Evolutionary conservation across 64 coral and sea anemone genomes (phyloP).

Genomic region (Montipora capricornis): DNA sequence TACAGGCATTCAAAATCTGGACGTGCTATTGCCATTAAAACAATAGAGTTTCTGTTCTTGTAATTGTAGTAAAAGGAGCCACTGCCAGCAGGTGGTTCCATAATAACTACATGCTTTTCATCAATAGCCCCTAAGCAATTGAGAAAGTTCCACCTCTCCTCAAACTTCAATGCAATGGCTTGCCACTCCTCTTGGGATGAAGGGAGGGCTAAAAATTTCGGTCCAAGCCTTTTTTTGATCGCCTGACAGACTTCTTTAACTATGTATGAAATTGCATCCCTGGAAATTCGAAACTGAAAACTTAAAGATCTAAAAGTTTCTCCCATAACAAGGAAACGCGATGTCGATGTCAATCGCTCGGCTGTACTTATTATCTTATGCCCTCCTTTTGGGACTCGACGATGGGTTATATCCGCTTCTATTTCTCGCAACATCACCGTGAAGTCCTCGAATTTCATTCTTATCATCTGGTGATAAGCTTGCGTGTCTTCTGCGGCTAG

Average conservation of each 20-base stretch:
- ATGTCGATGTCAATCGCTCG: constrained; percentile 24
- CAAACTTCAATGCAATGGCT: constrained; percentile 41
- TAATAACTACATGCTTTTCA: constrained; percentile 75
- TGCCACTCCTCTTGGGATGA: constrained; percentile 45
- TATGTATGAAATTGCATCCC: constrained; percentile 23
- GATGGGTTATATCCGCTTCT: too few relatives aligned
- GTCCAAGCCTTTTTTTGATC: constrained; percentile 39
- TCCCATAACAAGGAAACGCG: constrained; percentile 38
- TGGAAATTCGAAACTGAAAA: constrained; percentile 12
- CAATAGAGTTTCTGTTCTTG: constrained; percentile 38
- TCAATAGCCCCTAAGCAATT: constrained; percentile 68
- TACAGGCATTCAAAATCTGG: background rate
- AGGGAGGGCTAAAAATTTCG: constrained; percentile 45
- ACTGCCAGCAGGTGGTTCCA: constrained; percentile 51
- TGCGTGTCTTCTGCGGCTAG: too few relatives aligned
- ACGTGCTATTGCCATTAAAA: constrained; percentile 29
- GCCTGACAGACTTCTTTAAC: constrained; percentile 45
- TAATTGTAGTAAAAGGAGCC: constrained; percentile 76
- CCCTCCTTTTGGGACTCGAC: too few relatives aligned
- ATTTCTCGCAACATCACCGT: too few relatives aligned
- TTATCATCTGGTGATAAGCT: too few relatives aligned
- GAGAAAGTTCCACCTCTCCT: constrained; percentile 74
- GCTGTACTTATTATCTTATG: background rate
- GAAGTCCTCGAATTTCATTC: too few relatives aligned
- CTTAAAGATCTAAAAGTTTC: constrained; percentile 50